Evolutionary conservation across 2,797 vertebrate species (phyloP).

Genomic region (Odontamblyopus rebecca): DNA sequence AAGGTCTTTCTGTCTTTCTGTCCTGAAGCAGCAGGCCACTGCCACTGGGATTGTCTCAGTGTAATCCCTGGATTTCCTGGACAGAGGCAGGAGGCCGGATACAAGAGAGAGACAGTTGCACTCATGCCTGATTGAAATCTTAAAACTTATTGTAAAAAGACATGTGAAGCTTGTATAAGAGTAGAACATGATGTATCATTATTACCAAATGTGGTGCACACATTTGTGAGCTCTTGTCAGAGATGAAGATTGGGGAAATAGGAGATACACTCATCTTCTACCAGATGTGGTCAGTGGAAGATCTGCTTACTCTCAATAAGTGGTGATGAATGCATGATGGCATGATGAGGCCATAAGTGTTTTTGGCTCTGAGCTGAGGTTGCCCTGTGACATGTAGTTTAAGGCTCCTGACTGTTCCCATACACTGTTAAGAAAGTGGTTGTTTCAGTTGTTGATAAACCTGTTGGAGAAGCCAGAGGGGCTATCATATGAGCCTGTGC

Average conservation of each 20-base stretch:
- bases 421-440: slow-evolving; percentile 21
- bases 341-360: slow-evolving; percentile 48
- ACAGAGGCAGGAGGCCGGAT: slow-evolving; percentile 61
- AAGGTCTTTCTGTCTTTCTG: slow-evolving; percentile 47
- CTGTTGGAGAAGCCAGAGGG: slow-evolving; percentile 35
- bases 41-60: slow-evolving; percentile 65
- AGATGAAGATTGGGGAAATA: slow-evolving; percentile 40
- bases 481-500: slow-evolving; percentile 39
- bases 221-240: slow-evolving; percentile 38
- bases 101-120: slow-evolving; percentile 15
- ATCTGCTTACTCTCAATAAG: slow-evolving; percentile 51
- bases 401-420: slow-evolving; percentile 52
- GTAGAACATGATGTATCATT: slow-evolving; percentile 37
- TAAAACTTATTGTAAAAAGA: slow-evolving; percentile 10
- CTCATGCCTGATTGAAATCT: slow-evolving; percentile 4
- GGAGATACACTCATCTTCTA: slow-evolving; percentile 22
- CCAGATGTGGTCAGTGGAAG: slow-evolving; percentile 61
- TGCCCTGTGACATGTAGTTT: slow-evolving; percentile 37
- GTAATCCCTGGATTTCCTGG: slow-evolving; percentile 76
- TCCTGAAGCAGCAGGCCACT: slow-evolving; percentile 64
- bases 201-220: slow-evolving; percentile 34
- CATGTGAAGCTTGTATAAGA: slow-evolving; percentile 32
- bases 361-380: slow-evolving; percentile 42
- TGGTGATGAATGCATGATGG: slow-evolving; percentile 44
- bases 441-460: slow-evolving; percentile 47